Evolutionary conservation across 2,113 vertebrate species (phyloP), one percentile per base, ranked within the genome.

Genomic region (Amphilophus citrinellus): DNA sequence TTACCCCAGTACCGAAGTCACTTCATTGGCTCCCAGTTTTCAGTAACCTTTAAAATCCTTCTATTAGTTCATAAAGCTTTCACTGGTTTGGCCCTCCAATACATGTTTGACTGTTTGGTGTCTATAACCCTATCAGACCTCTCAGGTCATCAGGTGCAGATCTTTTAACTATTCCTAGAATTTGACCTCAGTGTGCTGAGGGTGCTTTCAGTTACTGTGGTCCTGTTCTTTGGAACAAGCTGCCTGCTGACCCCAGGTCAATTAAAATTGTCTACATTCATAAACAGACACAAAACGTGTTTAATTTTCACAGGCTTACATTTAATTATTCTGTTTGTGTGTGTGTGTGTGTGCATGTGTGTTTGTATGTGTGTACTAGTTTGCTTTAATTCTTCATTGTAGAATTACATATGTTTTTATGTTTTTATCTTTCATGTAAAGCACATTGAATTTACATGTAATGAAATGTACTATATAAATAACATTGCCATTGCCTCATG

Each of bases 151-250:
- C 61, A 62, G 65, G 42, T 68, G 65, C 39, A 27, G 42, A 68
- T 7, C 22, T 68, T 68, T 15, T 42, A 68, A 47, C 65, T 47
- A 68, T 47, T 68, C 42, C 63, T 14, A 47, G 63, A 47, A 47
- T 47, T 47, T 47, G 65, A 68, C 47, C 39, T 68, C 44, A 47
- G 65, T 47, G 65, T 27, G 8, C 42, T 47, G 22, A 47, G 10
- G 42, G 47, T 68, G 42, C 65, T 68, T 68, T 47, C 18, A 68
- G 65, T 47, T 68, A 68, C 65, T 68, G 42, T 68, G 39, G 47
- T 68, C 15, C 39, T 68, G 65, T 68, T 68, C 65, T 47, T 68
- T 47, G 65, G 22, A 68, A 68, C 22, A 68, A 68, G 42, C 42
- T 47, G 22, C 63, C 39, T 68, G 39, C 7, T 68, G 65, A 47